A percentile compares a stretch with the other conserved stretches of the same genome.
Evolutionary conservation across 2,888 invertebrate species (phyloP).

Genomic region (Pammene fasciana): DNA sequence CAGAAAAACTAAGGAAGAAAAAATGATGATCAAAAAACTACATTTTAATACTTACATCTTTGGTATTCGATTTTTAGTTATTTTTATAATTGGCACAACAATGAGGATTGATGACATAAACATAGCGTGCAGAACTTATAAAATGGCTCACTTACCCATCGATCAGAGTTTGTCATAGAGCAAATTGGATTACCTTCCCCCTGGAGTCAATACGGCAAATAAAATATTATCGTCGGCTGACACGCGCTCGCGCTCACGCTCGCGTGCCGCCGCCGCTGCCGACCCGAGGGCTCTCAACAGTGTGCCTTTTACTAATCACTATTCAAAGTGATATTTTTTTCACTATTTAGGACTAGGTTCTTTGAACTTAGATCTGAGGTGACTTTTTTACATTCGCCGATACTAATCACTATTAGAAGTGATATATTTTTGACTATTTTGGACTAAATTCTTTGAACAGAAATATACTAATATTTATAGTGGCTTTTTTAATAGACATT

Average conservation of each 20-base stretch:
- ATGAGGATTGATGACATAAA: neutral
- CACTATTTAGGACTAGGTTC: neutral
- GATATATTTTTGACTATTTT: too few species aligned
- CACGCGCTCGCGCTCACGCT: constrained; percentile 39
- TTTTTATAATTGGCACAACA: neutral
- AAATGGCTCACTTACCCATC: constrained; percentile 27
- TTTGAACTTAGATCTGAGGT: neutral
- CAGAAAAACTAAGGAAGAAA: too few species aligned
- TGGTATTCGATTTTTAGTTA: too few species aligned
- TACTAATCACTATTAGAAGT: too few species aligned
- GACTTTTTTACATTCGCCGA: neutral
- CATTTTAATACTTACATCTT: too few species aligned
- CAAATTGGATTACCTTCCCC: constrained; percentile 36
- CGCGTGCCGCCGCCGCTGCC: too few species aligned
- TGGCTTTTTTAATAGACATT: too few species aligned
- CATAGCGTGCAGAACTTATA: constrained; percentile 17
- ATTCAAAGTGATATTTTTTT: constrained; percentile 2
- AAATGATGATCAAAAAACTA: too few species aligned
- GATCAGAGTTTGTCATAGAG: constrained; percentile 32
- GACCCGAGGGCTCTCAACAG: constrained; percentile 1
- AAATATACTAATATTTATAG: too few species aligned
- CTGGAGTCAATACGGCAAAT: constrained; percentile 25
- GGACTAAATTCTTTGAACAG: too few species aligned
- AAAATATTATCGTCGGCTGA: constrained; percentile 18
- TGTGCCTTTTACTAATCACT: neutral